A percentile compares a stretch with the other conserved stretches of the same genome.
phyloP scores from a whole-genome alignment of 2,113 vertebrate genomes.

The Zootoca vivipara region DNA sequence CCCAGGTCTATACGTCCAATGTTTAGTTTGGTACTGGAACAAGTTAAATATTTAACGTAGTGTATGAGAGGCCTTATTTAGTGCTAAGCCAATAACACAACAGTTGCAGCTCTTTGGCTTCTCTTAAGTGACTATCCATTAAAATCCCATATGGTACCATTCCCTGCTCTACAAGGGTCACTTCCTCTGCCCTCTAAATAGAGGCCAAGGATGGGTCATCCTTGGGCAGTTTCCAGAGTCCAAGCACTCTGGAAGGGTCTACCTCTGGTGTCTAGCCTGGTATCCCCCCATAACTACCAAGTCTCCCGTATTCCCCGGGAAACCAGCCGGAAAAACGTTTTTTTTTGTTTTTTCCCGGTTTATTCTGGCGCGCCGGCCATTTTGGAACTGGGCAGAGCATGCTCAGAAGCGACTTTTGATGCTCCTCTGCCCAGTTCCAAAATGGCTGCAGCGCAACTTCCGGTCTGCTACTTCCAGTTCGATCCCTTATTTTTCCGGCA shows the following conservation, averaged over 20 bases:
- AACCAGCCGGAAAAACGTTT: no score
- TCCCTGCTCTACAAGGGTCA: background rate
- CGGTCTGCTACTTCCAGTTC: no score
- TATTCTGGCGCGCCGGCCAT: no score
- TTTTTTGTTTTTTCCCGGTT: no score
- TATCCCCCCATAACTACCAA: no score
- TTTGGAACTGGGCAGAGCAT: no score
- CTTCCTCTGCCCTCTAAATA: background rate
- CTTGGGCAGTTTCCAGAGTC: background rate
- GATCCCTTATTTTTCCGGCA: no score
- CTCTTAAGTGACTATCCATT: background rate
- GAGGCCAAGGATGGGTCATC: background rate
- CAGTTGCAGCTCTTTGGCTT: background rate
- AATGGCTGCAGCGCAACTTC: no score
- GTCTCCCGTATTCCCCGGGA: no score
- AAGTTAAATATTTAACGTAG: background rate
- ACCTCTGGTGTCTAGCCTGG: background rate
- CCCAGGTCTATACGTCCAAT: conserved; percentile 37
- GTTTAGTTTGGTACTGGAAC: background rate
- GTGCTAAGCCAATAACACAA: background rate
- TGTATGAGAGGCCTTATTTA: background rate
- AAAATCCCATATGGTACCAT: background rate
- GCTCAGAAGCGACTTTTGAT: no score
- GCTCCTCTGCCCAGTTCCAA: no score
- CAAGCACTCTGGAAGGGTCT: background rate